Evolutionary conservation across 2,888 invertebrate species (phyloP).

Genomic region (Tetropium fuscum): DNA sequence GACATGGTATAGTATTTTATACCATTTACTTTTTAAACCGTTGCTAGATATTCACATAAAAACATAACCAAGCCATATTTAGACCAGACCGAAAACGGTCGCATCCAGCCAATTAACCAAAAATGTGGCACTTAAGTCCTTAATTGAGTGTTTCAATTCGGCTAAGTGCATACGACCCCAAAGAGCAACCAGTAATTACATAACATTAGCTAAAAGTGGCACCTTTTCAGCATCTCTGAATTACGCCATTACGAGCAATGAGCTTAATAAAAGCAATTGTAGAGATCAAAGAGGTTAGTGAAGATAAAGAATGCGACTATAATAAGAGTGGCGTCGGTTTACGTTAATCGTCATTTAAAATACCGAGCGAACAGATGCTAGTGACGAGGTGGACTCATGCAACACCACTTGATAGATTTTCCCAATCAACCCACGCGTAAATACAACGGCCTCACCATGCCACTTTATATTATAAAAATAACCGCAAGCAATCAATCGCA

Average conservation of each 20-base stretch:
- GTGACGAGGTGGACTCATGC: not conserved
- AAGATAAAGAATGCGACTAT: conserved; percentile 59
- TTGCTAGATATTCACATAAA: too few relatives aligned
- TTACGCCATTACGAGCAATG: conserved; percentile 49
- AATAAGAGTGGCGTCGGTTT: conserved; percentile 61
- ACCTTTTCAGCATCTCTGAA: conserved; percentile 47
- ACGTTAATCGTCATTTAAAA: conserved; percentile 25
- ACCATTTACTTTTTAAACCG: too few relatives aligned
- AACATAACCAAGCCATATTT: too few relatives aligned
- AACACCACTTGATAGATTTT: conserved; percentile 13
- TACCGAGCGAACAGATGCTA: conserved; percentile 3
- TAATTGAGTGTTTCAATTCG: conserved; percentile 1
- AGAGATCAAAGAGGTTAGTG: conserved; percentile 60
- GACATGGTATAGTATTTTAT: too few relatives aligned
- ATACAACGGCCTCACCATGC: too few relatives aligned
- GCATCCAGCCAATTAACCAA: not conserved
- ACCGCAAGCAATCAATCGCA: too few relatives aligned
- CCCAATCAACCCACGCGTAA: too few relatives aligned
- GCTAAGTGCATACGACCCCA: conserved; percentile 10
- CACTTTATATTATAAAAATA: too few relatives aligned
- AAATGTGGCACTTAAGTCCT: not conserved
- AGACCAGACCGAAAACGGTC: too few relatives aligned
- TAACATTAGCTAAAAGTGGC: conserved; percentile 31
- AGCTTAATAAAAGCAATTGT: conserved; percentile 48
- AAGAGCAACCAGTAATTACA: conserved; percentile 15